Conservation (phyloP, 2,797 vertebrate genomes). For the Octomys mimax region DNA sequence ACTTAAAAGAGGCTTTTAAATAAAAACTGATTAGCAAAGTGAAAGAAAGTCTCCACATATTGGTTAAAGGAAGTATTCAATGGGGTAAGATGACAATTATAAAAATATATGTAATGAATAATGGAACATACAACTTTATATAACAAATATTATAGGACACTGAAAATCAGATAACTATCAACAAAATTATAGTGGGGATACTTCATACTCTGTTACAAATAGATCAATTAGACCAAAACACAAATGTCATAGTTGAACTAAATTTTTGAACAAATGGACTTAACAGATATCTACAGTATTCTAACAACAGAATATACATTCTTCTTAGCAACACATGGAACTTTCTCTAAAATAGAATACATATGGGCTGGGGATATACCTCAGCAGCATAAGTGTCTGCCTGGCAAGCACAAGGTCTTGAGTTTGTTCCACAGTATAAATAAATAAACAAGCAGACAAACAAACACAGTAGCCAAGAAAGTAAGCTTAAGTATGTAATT, state of each 20-base stretch:
- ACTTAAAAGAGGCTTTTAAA: background rate
- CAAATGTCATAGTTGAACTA: background rate
- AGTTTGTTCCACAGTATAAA: too few species aligned
- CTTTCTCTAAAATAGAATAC: background rate
- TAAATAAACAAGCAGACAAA: too few species aligned
- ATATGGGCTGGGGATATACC: too few species aligned
- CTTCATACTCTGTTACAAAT: background rate
- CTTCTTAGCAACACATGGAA: background rate
- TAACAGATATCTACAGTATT: background rate
- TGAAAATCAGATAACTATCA: background rate
- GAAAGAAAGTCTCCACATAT: background rate
- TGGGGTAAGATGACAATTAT: background rate
- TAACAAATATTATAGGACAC: background rate
- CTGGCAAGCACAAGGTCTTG: too few species aligned
- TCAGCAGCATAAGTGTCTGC: too few species aligned
- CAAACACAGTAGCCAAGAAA: background rate
- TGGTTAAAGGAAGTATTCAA: background rate
- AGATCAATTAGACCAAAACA: background rate
- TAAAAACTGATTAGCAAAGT: background rate
- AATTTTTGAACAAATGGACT: background rate
- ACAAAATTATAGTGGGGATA: background rate
- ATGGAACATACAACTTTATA: background rate
- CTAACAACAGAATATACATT: background rate
- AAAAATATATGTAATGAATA: background rate
- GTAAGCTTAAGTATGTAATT: background rate